These are phyloP conservation scores for Autographa pulchrina DNA, from an alignment of 2,888 invertebrate species.

Conservation along the genomic window DNA sequence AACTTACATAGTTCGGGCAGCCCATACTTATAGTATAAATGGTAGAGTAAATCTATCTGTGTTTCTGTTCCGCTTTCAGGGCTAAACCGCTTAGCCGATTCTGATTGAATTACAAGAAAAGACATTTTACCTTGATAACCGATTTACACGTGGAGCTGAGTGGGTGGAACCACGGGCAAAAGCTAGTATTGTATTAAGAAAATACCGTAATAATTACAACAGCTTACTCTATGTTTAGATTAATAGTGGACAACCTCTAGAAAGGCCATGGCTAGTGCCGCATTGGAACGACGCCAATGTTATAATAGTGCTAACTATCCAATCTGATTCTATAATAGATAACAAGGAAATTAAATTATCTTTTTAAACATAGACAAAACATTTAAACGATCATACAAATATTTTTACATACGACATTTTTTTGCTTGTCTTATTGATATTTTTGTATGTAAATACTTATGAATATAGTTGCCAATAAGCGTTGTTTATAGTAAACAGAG, in stretches of 20 bases:
- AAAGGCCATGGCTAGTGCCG: slow-evolving; percentile 85
- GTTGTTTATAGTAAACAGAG: slow-evolving; percentile 57
- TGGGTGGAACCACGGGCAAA: too few species aligned
- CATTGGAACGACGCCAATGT: slow-evolving; percentile 80
- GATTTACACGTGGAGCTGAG: too few species aligned
- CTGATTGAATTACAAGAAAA: too few species aligned
- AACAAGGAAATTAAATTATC: slow-evolving; percentile 51
- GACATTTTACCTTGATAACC: too few species aligned
- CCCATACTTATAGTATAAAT: too few species aligned
- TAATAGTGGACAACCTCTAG: slow-evolving; percentile 82
- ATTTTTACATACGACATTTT: neutral
- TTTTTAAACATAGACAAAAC: slow-evolving; percentile 44
- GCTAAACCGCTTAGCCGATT: too few species aligned
- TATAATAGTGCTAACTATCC: slow-evolving; percentile 66
- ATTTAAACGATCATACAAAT: slow-evolving; percentile 6
- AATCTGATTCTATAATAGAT: slow-evolving; percentile 64
- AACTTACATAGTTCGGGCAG: too few species aligned
- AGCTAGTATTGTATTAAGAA: neutral
- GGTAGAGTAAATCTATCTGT: too few species aligned
- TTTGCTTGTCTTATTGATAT: neutral
- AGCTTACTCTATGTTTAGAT: slow-evolving; percentile 70
- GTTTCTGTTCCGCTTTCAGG: too few species aligned
- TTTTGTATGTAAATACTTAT: slow-evolving; percentile 34
- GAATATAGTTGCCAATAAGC: slow-evolving; percentile 56
- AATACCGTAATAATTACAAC: slow-evolving; percentile 58